These are phyloP conservation scores for Rhizoglyphus robini DNA, from an alignment of 1,140 invertebrate genomes.

Conservation along the genomic window DNA sequence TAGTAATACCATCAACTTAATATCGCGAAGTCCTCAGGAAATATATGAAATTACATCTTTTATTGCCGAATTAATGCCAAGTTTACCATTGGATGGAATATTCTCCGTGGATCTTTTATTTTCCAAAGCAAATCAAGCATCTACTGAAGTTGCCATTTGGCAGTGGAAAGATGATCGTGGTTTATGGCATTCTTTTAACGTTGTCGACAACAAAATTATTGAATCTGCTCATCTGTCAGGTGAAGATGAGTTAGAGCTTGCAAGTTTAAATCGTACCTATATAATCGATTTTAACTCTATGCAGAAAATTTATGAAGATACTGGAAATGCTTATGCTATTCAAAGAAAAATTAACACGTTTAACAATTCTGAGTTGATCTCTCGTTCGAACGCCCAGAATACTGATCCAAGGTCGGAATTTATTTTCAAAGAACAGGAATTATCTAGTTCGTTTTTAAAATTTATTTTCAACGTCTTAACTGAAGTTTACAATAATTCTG, in stretches of 20 bases:
- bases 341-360: slow-evolving; percentile 46
- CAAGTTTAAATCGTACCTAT: slow-evolving; percentile 77
- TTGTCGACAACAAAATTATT: slow-evolving; percentile 59
- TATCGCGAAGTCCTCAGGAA: slow-evolving; percentile 75
- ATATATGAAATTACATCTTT: slow-evolving; percentile 89
- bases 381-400: background rate
- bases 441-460: slow-evolving; percentile 63
- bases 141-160: slow-evolving; percentile 64
- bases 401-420: slow-evolving; percentile 52
- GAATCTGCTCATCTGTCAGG: slow-evolving; percentile 81
- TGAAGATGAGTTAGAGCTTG: slow-evolving; percentile 84
- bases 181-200: slow-evolving; percentile 54
- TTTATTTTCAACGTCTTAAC: slow-evolving; percentile 75
- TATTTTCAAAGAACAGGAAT: slow-evolving; percentile 47
- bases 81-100: slow-evolving; percentile 73
- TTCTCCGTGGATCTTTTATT: slow-evolving; percentile 79
- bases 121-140: slow-evolving; percentile 43
- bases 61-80: slow-evolving; percentile 89
- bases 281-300: slow-evolving; percentile 90
- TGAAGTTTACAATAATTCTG: slow-evolving; percentile 92
- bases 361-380: slow-evolving; percentile 14
- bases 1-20: slow-evolving; percentile 20
- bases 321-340: slow-evolving; percentile 76
- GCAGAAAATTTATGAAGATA: slow-evolving; percentile 97
- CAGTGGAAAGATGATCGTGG: slow-evolving; percentile 81